Evolutionary conservation across 2,113 vertebrate species (phyloP).

Genomic region (Vombatus ursinus): DNA sequence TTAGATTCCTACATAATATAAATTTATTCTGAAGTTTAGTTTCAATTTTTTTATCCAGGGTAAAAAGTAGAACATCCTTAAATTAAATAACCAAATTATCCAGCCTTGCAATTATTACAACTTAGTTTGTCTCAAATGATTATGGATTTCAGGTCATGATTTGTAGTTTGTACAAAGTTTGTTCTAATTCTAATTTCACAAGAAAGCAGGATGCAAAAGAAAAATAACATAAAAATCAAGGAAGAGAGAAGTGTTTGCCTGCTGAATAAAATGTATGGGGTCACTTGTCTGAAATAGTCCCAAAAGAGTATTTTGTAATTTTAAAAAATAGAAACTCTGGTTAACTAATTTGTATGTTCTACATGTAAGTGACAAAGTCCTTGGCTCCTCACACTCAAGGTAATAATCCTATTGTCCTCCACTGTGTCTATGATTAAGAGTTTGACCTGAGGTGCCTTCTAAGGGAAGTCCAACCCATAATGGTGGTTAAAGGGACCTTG

Average conservation of each 20-base stretch:
- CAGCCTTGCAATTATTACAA: not conserved
- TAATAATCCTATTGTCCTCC: not conserved
- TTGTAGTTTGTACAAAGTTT: not conserved
- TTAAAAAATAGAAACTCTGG: slow-evolving; percentile 14
- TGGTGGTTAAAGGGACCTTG: slow-evolving; percentile 24
- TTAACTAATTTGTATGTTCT: slow-evolving; percentile 47
- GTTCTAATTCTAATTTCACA: not conserved
- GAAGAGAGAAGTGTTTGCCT: slow-evolving; percentile 31
- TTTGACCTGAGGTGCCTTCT: slow-evolving; percentile 6
- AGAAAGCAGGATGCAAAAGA: not conserved
- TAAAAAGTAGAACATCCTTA: not conserved
- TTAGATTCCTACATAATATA: not conserved
- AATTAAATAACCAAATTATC: not conserved
- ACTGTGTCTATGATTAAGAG: slow-evolving; percentile 43
- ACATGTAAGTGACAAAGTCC: slow-evolving; percentile 56
- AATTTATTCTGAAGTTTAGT: not conserved
- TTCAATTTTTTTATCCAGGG: not conserved
- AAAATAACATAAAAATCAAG: not conserved
- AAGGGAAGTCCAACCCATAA: not conserved
- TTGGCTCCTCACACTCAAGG: not conserved
- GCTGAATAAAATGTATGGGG: slow-evolving; percentile 27
- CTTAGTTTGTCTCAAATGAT: not conserved
- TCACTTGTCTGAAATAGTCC: slow-evolving; percentile 41
- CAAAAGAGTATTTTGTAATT: slow-evolving; percentile 45
- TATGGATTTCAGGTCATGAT: not conserved